Percentiles rank a stretch among this genome's conserved stretches.
Evolutionary conservation across 1,140 invertebrate species (phyloP).

Genomic region (Hypsibius dujardini): DNA sequence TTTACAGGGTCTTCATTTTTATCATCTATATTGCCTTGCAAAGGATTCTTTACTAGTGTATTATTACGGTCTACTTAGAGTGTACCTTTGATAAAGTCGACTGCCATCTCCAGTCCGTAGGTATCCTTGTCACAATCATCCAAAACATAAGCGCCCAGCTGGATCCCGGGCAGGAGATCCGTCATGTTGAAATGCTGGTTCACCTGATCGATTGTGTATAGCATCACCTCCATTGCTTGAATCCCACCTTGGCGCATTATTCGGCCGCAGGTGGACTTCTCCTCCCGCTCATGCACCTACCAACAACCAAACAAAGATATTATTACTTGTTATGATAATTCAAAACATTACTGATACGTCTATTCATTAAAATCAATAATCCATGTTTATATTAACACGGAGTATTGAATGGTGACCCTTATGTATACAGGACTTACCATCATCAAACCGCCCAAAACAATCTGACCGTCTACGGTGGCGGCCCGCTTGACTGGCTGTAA

Average conservation of each 20-base stretch:
- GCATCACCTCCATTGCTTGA: constrained; percentile 72
- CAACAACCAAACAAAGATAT: no score
- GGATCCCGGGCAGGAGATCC: constrained; percentile 51
- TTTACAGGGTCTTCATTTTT: no score
- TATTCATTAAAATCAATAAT: no score
- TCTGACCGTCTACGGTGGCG: constrained; percentile 61
- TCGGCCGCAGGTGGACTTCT: constrained; percentile 61
- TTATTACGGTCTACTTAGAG: no score
- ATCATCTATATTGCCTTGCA: no score
- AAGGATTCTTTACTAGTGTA: no score
- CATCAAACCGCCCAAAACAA: constrained; percentile 64
- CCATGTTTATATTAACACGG: no score
- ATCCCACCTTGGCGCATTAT: constrained; percentile 82
- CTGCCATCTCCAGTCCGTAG: constrained; percentile 82
- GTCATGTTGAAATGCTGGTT: constrained; percentile 41
- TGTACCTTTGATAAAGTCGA: constrained; percentile 91
- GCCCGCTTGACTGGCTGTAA: constrained; percentile 72
- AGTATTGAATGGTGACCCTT: no score
- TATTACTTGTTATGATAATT: no score
- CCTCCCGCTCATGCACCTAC: constrained; percentile 72
- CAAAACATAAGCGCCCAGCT: constrained; percentile 65
- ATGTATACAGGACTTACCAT: no score
- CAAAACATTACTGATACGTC: no score
- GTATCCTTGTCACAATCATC: constrained; percentile 93
- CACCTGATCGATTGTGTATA: constrained; percentile 68